Base-by-base conservation (phyloP, 2,888 invertebrate genomes). In the Ceraclea dissimilis region DNA sequence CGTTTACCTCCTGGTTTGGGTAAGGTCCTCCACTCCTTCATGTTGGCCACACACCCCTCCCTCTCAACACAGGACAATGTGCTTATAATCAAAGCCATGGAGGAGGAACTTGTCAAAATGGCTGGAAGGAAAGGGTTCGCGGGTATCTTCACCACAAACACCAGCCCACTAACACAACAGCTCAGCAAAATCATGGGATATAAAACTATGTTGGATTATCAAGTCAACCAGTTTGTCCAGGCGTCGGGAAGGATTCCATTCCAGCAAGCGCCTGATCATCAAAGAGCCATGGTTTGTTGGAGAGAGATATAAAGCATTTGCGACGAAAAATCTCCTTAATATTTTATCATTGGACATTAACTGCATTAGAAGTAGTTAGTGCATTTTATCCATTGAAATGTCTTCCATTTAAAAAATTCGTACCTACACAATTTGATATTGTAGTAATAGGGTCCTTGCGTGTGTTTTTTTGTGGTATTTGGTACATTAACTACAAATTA, bases 81-180 rank as follows among this genome's bases (percentile, higher is more conserved):
- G 5, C 78, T 84, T 6, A 81, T 89, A 6, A 90, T 93, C 72
- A 80, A 84, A 60, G 84, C 83, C 57, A 83, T 92, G 79, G 93
- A 93, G 70, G 79, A 83, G 57, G 86, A 88, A 63, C 86, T 86
- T 2, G 71, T 90, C 61, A 73, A 77, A 48, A 64, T 89, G 10
- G 90, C 90, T 0, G 79, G 77, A 56, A 74, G 77, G 1, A 79
- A 82, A 54, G 71, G 80, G 6, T 93, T 86, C 69, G 72, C 73
- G 1, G 91, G 90, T 0, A 85, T 93, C 21, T 84, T 93, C 63
- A 91, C 93, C 1, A 91, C 91, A 2, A 93, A 93, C 68, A 91
- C 92, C 20, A 92, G 86, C 66, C 89, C 91, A 0, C 74, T 93
- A n/a, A 93, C 93, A 21, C 89, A 93, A 87, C 79, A 93, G 26